phyloP scores from a whole-genome alignment of 2,797 vertebrate species.

The Coendou prehensilis region DNA sequence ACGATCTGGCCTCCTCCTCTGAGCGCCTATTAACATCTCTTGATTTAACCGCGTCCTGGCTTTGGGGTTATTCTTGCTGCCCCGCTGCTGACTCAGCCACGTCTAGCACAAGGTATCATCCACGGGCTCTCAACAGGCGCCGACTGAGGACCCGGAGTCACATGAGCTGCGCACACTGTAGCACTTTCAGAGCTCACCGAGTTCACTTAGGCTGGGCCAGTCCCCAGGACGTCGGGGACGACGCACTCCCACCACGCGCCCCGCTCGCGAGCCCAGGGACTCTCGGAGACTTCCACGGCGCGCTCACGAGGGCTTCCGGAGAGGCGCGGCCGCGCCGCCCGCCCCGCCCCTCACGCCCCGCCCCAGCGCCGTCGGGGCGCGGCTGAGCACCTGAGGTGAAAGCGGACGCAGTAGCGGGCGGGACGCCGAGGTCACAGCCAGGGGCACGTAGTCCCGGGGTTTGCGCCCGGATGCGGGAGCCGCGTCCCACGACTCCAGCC shows the following conservation, averaged over 20 bases:
- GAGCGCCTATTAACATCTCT: neutral
- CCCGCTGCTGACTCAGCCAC: neutral
- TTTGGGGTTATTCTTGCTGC: neutral
- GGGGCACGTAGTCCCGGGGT: no score
- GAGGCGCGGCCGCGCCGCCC: neutral
- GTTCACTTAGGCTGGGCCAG: neutral
- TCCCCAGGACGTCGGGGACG: constrained; percentile 48
- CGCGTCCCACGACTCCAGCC: neutral
- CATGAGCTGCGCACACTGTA: neutral
- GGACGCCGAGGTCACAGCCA: no score
- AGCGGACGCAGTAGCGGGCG: no score
- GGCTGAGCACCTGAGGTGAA: no score
- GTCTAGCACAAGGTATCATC: neutral
- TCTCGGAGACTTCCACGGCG: neutral
- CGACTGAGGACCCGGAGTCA: neutral
- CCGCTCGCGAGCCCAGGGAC: neutral
- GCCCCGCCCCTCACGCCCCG: neutral
- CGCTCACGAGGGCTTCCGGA: neutral
- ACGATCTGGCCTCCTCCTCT: neutral
- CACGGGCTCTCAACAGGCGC: neutral
- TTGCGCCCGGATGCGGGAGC: neutral
- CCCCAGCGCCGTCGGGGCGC: no score
- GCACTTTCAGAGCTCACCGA: neutral
- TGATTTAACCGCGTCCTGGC: neutral
- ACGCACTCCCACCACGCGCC: neutral